These are phyloP conservation scores for Polypedilum vanderplanki DNA, from an alignment of 1,140 invertebrate genomes.

Conservation along the genomic window DNA sequence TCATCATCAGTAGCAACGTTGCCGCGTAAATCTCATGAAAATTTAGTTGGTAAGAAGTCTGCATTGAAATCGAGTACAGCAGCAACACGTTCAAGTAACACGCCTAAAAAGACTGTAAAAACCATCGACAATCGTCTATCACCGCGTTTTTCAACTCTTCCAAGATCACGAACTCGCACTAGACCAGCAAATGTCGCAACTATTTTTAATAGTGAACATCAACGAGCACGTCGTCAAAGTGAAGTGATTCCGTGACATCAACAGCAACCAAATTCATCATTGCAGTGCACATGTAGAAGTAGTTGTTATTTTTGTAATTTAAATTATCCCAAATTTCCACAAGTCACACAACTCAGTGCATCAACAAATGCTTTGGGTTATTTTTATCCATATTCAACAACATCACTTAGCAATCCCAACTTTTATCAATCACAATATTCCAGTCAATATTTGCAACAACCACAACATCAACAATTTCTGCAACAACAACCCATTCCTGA, in stretches of 20 bases:
- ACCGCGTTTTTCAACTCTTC: background rate
- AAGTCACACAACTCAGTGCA: slow-evolving; percentile 8
- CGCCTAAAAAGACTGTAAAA: slow-evolving; percentile 9
- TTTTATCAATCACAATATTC: slow-evolving; percentile 9
- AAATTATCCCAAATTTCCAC: slow-evolving; percentile 13
- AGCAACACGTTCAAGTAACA: background rate
- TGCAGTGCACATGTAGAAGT: background rate
- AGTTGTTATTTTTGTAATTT: slow-evolving; percentile 28
- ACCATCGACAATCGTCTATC: background rate
- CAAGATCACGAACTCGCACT: background rate
- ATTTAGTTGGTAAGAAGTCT: background rate
- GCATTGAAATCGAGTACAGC: background rate
- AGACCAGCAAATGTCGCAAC: background rate
- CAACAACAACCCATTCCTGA: background rate
- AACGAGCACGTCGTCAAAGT: background rate
- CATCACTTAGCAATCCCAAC: background rate
- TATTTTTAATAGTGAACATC: slow-evolving; percentile 2
- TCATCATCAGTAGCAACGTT: slow-evolving; percentile 24
- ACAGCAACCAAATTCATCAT: background rate
- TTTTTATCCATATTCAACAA: background rate
- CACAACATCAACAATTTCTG: background rate
- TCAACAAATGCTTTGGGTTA: slow-evolving; percentile 17
- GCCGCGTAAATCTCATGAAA: slow-evolving; percentile 23
- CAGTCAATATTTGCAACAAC: slow-evolving; percentile 1
- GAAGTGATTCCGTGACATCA: slow-evolving; percentile 28